Evolutionary conservation across 2,888 invertebrate genomes (phyloP).

Genomic region (Periphyllus acericola): DNA sequence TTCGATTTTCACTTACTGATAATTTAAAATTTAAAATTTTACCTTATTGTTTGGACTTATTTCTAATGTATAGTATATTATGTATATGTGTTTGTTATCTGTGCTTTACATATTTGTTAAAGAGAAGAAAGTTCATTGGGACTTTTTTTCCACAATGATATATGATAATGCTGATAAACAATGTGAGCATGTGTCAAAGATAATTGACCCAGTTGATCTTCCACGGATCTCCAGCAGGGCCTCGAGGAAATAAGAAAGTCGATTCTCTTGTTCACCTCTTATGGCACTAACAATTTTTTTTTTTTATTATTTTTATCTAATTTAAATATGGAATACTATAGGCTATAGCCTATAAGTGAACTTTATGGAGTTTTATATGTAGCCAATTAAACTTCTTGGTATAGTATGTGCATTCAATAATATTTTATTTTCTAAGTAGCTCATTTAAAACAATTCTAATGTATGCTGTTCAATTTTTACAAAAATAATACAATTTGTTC

Average conservation of each 20-base stretch:
- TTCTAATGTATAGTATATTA: not conserved
- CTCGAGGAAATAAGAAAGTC: conserved; percentile 56
- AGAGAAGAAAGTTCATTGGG: conserved; percentile 45
- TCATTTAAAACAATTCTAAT: conserved; percentile 1
- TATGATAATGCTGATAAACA: conserved; percentile 55
- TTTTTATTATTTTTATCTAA: not conserved
- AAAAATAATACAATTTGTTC: no score
- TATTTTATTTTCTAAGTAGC: not conserved
- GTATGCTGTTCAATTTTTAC: not conserved
- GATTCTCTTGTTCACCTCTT: conserved; percentile 50
- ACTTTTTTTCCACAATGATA: conserved; percentile 47
- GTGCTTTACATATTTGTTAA: conserved; percentile 36
- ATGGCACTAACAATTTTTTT: conserved; percentile 35
- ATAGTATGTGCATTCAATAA: not conserved
- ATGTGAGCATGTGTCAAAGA: conserved; percentile 55
- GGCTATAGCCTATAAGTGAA: not conserved
- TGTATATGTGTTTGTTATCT: not conserved
- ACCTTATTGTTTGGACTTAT: conserved; percentile 39
- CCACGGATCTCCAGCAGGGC: conserved; percentile 43
- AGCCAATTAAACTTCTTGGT: conserved; percentile 17
- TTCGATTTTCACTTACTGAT: conserved; percentile 52
- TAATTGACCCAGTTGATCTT: conserved; percentile 60
- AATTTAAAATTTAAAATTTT: conserved; percentile 36
- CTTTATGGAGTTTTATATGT: conserved; percentile 24
- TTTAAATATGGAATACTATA: conserved; percentile 21